phyloP scores from a whole-genome alignment of 2,888 invertebrate species.

The Thereva nobilitata region DNA sequence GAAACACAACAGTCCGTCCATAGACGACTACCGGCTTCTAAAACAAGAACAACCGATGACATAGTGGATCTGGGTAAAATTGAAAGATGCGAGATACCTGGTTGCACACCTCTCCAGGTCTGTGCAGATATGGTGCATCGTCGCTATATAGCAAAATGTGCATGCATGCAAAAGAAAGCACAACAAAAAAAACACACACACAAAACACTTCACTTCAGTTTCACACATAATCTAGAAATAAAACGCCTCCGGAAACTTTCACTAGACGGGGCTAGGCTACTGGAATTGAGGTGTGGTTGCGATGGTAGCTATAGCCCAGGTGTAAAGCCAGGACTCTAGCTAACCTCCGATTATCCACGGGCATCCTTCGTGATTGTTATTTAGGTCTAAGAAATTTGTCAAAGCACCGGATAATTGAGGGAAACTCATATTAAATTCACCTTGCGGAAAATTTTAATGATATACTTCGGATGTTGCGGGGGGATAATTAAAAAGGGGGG shows the following conservation, averaged over 20 bases:
- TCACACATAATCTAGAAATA: no score
- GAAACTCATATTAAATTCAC: constrained; percentile 30
- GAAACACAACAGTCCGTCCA: no score
- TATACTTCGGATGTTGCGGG: not conserved
- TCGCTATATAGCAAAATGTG: constrained; percentile 10
- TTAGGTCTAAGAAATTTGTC: constrained; percentile 20
- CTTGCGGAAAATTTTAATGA: constrained; percentile 33
- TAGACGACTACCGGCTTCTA: no score
- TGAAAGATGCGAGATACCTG: constrained; percentile 21
- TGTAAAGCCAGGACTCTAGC: no score
- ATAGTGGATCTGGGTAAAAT: not conserved
- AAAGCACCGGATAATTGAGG: constrained; percentile 20
- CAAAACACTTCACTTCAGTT: no score
- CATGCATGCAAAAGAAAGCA: constrained; percentile 3
- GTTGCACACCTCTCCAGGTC: not conserved
- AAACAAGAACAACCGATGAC: no score
- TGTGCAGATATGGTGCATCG: constrained; percentile 22
- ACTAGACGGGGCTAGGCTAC: not conserved
- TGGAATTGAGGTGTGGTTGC: no score
- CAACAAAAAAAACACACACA: not conserved
- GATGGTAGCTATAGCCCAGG: no score
- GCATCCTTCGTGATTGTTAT: constrained; percentile 17
- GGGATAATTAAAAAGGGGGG: no score
- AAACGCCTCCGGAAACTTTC: constrained; percentile 21
- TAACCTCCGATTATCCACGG: not conserved